Percentiles rank a stretch among this genome's conserved stretches.
Evolutionary conservation across 2,113 vertebrate genomes (phyloP).

Genomic region (Gnathonemus echidnorhynchus): DNA sequence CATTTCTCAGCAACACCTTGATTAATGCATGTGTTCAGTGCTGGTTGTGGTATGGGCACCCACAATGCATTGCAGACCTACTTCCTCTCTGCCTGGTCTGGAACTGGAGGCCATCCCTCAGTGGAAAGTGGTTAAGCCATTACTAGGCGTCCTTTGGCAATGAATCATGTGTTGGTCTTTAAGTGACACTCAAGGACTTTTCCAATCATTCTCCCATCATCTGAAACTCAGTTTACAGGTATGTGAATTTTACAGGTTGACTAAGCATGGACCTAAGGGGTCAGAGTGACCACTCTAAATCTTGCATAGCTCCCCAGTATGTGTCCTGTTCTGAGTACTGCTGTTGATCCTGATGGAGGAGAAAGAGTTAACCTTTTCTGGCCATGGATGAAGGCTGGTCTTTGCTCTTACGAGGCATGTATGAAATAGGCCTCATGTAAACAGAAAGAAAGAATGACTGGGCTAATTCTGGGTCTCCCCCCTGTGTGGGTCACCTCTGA

Average conservation of each 20-base stretch:
- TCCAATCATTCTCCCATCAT: slow-evolving; percentile 9
- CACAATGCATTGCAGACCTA: slow-evolving; percentile 49
- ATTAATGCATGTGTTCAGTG: slow-evolving; percentile 49
- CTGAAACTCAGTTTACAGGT: neutral
- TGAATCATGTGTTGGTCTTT: slow-evolving; percentile 40
- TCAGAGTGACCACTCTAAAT: neutral
- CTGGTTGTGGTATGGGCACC: slow-evolving; percentile 37
- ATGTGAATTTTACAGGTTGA: slow-evolving; percentile 3
- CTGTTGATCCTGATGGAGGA: neutral
- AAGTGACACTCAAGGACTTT: neutral
- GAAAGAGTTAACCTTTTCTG: neutral
- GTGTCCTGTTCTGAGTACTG: neutral
- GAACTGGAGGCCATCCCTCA: slow-evolving; percentile 45
- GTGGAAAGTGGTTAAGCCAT: slow-evolving; percentile 29
- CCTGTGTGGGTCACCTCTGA: slow-evolving; percentile 42
- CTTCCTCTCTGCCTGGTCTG: slow-evolving; percentile 33
- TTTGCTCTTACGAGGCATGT: neutral
- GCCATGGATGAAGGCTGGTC: neutral
- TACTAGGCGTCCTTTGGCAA: slow-evolving; percentile 45
- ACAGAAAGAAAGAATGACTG: slow-evolving; percentile 9
- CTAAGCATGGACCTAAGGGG: neutral
- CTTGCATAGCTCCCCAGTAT: neutral
- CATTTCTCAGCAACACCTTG: slow-evolving; percentile 42
- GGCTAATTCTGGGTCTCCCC: slow-evolving; percentile 29
- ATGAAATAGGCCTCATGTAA: slow-evolving; percentile 28